These are phyloP conservation scores for Hucho hucho DNA, from an alignment of 2,113 vertebrate genomes.

Conservation along the genomic window DNA sequence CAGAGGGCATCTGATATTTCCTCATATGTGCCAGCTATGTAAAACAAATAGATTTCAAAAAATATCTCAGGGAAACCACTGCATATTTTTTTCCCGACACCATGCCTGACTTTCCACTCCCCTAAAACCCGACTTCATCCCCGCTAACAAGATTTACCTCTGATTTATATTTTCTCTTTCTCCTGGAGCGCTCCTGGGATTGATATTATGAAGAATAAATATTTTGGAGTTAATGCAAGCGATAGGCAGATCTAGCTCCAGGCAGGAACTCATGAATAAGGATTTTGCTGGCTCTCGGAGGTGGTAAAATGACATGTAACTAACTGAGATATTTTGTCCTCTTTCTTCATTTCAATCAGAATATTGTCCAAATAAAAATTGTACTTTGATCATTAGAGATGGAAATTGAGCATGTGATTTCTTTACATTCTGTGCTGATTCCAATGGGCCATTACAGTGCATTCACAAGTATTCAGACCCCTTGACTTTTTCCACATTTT, in stretches of 20 bases:
- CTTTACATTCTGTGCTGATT: neutral
- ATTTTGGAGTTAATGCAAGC: slow-evolving; percentile 23
- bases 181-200: slow-evolving; percentile 22
- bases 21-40: neutral
- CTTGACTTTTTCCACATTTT: no score
- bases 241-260: slow-evolving; percentile 26
- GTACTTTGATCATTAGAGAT: slow-evolving; percentile 12
- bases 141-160: slow-evolving; percentile 27
- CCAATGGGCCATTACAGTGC: no score
- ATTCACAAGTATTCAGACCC: no score
- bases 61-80: slow-evolving; percentile 5
- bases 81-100: slow-evolving; percentile 1
- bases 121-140: slow-evolving; percentile 23
- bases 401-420: neutral
- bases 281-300: slow-evolving; percentile 14
- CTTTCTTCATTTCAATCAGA: slow-evolving; percentile 9
- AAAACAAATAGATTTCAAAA: slow-evolving; percentile 16
- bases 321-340: slow-evolving; percentile 12
- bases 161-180: slow-evolving; percentile 31
- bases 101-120: slow-evolving; percentile 9
- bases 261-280: slow-evolving; percentile 26
- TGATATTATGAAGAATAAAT: slow-evolving; percentile 33
- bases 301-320: slow-evolving; percentile 20
- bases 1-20: neutral
- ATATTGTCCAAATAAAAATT: slow-evolving; percentile 14